Evolutionary conservation across 2,113 vertebrate genomes (phyloP), one percentile per base, ranked within the genome.

Genomic region (Phylloscopus whistleri): DNA sequence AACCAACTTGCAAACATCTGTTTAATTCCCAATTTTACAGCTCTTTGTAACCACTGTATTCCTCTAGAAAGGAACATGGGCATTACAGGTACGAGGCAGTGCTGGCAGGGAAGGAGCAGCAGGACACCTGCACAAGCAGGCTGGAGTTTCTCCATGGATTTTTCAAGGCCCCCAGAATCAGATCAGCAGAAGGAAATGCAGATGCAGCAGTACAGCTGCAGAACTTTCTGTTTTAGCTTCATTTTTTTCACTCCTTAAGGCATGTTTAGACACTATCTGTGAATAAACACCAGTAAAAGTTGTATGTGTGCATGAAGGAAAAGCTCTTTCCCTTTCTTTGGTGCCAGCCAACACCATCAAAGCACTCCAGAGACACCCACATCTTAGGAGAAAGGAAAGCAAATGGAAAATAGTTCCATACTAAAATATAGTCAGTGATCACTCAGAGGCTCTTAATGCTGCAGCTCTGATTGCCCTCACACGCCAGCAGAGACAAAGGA

Each of bases 401-500:
- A 77, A 83, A 83, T 33, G 55, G 75, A 58, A 80, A 91, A 91
- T 0, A 74, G 39, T 33, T 88, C 72, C 48, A 33, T 7, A 8
- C 27, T 16, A 55, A 91, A 91, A 77, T 39, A 43, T 37, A 21
- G 26, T 2, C 30, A 76, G 70, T 13, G 76, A 90, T 63, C 82
- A 80, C 72, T 90, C 79, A 28, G 72, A 88, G 60, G 60, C 75
- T 88, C 87, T 93, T 84, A 84, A 67, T 33, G 59, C 76, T 70
- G n/a, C 86, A 55, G 73, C 80, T 72, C 76, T 89, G 64, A 94
- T 93, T 93, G 88, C 76, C 83, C 88, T 60, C 31, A 41, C 7
- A 75, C 0, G 0, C 60, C 63, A 55, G 48, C 31, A 92, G 83
- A 96, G 90, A 90, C 93, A 97, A 94, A 97, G 93, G 70, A 93